Conservation (phyloP, 2,113 vertebrate genomes). For the Engystomops pustulosus region DNA sequence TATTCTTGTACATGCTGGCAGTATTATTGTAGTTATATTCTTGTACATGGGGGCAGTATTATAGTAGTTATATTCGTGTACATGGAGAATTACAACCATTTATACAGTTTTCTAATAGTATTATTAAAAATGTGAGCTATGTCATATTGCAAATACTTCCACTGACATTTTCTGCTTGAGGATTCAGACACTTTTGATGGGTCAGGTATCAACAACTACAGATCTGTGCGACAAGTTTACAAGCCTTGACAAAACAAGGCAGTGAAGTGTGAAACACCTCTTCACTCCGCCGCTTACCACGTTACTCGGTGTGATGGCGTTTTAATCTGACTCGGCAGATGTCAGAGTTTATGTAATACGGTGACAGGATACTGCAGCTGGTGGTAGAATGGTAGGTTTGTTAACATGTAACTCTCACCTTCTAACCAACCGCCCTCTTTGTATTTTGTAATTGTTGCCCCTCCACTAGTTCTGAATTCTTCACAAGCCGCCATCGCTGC, state of each 20-base stretch:
- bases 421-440: too few species aligned
- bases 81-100: too few species aligned
- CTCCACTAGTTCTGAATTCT: too few species aligned
- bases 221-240: not conserved
- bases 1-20: not conserved
- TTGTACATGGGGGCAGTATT: not conserved
- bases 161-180: not conserved
- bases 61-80: conserved; percentile 15
- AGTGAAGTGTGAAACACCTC: conserved; percentile 25
- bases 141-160: too few species aligned
- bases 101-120: not conserved
- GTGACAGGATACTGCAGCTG: too few species aligned
- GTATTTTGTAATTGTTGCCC: too few species aligned
- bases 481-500: too few species aligned
- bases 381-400: too few species aligned
- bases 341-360: conserved; percentile 14
- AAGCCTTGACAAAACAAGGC: conserved; percentile 9
- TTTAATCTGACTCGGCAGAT: conserved; percentile 20
- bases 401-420: too few species aligned
- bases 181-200: not conserved
- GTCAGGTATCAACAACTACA: not conserved
- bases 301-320: not conserved
- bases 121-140: not conserved
- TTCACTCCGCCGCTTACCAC: not conserved
- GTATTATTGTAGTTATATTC: not conserved